phyloP scores from a whole-genome alignment of 2,797 vertebrate genomes.

The Macropus fuliginosus region DNA sequence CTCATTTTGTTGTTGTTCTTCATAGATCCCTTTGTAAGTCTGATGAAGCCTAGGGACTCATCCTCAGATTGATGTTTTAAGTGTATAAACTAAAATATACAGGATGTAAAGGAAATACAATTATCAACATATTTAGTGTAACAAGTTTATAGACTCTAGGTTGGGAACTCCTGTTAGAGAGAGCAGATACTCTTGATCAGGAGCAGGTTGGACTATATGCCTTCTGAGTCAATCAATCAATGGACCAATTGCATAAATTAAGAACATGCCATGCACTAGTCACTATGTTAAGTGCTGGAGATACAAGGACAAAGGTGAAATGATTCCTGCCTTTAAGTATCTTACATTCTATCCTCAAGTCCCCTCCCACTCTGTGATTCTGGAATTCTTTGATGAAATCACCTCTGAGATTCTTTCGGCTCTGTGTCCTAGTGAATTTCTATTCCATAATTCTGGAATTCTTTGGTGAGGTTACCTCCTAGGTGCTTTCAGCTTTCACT shows the following conservation, averaged over 20 bases:
- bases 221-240: background rate
- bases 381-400: background rate
- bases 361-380: background rate
- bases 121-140: background rate
- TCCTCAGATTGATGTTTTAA: background rate
- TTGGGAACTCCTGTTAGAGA: background rate
- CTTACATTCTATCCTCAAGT: background rate
- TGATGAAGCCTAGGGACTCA: background rate
- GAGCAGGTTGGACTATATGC: background rate
- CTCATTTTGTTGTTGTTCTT: background rate
- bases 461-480: background rate
- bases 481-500: background rate
- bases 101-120: background rate
- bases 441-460: background rate
- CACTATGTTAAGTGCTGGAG: background rate
- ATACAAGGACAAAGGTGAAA: background rate
- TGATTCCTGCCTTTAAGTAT: background rate
- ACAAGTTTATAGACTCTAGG: background rate
- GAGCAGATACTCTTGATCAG: background rate
- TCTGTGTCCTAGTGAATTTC: no score
- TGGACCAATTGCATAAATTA: background rate
- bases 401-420: no score
- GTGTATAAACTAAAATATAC: background rate
- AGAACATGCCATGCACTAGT: background rate
- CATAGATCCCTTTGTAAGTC: background rate